Conservation (phyloP, 2,797 vertebrate genomes). For the Apogon hyalosoma region DNA sequence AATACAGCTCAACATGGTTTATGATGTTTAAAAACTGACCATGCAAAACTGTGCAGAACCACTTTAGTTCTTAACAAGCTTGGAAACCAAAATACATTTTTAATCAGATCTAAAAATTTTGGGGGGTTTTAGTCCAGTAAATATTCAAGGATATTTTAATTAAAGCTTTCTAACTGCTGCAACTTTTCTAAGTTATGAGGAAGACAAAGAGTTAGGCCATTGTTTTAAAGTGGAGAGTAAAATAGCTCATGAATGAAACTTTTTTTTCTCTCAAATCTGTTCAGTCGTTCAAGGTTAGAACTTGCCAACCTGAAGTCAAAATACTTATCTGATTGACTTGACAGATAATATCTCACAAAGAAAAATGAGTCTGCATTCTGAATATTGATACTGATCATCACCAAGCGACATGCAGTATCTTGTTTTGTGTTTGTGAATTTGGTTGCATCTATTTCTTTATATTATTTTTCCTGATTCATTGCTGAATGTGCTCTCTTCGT, state of each 20-base stretch:
- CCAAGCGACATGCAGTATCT: neutral
- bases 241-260: slow-evolving; percentile 13
- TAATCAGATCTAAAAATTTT: neutral
- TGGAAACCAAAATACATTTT: neutral
- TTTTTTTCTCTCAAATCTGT: slow-evolving; percentile 6
- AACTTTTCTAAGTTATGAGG: too few species aligned
- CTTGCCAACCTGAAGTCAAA: slow-evolving; percentile 11
- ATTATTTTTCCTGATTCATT: neutral
- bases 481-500: neutral
- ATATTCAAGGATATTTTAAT: too few species aligned
- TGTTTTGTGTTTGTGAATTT: neutral
- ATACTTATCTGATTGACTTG: neutral
- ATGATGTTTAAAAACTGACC: too few species aligned
- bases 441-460: neutral
- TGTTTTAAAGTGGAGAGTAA: too few species aligned
- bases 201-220: too few species aligned
- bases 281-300: slow-evolving; percentile 13
- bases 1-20: too few species aligned
- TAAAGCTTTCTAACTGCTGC: too few species aligned
- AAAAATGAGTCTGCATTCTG: slow-evolving; percentile 15
- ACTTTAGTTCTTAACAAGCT: neutral
- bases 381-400: slow-evolving; percentile 13
- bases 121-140: too few species aligned
- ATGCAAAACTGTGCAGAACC: too few species aligned
- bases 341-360: slow-evolving; percentile 14